A percentile compares a stretch with the other conserved stretches of the same genome.
These are phyloP conservation scores for Manis pentadactyla DNA, from an alignment of 2,797 vertebrate species.

Conservation along the genomic window DNA sequence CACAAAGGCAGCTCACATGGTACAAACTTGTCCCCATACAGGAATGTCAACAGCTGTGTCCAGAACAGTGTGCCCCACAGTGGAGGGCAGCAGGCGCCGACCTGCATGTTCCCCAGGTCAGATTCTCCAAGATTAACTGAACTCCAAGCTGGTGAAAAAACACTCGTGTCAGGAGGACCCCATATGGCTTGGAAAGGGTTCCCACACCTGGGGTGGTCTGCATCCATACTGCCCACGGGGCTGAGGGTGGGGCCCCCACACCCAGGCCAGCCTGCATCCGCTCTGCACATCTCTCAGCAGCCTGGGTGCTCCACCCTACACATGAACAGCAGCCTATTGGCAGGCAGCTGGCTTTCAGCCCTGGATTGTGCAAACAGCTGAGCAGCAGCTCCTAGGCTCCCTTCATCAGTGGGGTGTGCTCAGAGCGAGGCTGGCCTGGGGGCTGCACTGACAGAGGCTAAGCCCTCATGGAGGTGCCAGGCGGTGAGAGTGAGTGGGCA, in stretches of 20 bases:
- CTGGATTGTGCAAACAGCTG: no score
- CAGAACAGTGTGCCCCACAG: neutral
- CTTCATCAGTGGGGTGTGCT: neutral
- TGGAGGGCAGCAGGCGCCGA: neutral
- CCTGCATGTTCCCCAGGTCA: neutral
- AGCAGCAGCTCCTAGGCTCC: neutral
- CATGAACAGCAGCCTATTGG: no score
- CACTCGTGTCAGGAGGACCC: neutral
- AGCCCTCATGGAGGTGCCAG: neutral
- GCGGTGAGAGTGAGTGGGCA: neutral
- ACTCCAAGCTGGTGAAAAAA: neutral
- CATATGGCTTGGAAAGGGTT: no score
- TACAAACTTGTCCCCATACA: neutral
- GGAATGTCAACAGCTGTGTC: conserved; percentile 51
- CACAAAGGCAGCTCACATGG: conserved; percentile 22
- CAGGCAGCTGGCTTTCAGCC: no score
- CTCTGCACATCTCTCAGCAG: neutral
- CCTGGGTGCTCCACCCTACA: no score
- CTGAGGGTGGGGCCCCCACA: neutral
- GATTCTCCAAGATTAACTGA: neutral
- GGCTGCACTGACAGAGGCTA: neutral
- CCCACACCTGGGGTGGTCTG: neutral
- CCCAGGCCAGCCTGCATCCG: neutral
- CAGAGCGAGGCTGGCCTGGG: neutral
- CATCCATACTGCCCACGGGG: neutral